Base-by-base conservation (phyloP, 35 echinoderm and acorn worm species). In the Amphiura filiformis region DNA sequence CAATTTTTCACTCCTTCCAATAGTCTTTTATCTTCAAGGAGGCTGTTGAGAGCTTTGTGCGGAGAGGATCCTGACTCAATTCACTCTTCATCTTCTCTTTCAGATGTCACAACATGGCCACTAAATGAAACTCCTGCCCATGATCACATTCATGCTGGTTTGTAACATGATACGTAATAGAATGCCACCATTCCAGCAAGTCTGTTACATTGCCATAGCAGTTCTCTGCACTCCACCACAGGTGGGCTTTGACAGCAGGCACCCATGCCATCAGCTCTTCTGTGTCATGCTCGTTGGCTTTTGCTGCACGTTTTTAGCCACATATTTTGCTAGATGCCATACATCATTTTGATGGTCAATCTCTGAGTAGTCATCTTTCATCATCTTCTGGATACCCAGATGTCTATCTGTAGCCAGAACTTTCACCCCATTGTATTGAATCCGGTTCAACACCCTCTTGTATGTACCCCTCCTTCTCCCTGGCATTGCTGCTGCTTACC, bases 271-370 rank as follows among this genome's bases (percentile, higher is more conserved):
- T 38, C 31, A 94, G 39, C 32, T 94, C 84, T 78, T 85, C 70
- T n/a, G 34, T 86, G 14, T 89, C 87, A 57, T 90, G 86, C 77
- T 39, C 47, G 38, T 94, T 80, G 87, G 79, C 34, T 65, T 86
- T 0, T 77, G 35, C 0, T 28, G 7, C 28, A 91, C 52, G 76
- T 57, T 89, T 34, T 94, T 94, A 1, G 35, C 76, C 18, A 94
- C 0, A 23, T 38, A 39, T 32, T 94, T 94, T 30, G 57, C 65
- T 32, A 94, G 38, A 52, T 94, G 93, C 88, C 87, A 94, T 20
- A 94, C 93, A 86, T 94, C 93, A 47, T 87, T 87, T 39, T 94
- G 75, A 39, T 94, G 87, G 13, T 37, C 26, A 18, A 94, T 94
- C 33, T 37, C 11, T 22, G 77, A 56, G 52, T 83, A 90, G 20